These are phyloP conservation scores for Crypturellus tataupa DNA, from an alignment of 2,797 vertebrate species.

Conservation along the genomic window DNA sequence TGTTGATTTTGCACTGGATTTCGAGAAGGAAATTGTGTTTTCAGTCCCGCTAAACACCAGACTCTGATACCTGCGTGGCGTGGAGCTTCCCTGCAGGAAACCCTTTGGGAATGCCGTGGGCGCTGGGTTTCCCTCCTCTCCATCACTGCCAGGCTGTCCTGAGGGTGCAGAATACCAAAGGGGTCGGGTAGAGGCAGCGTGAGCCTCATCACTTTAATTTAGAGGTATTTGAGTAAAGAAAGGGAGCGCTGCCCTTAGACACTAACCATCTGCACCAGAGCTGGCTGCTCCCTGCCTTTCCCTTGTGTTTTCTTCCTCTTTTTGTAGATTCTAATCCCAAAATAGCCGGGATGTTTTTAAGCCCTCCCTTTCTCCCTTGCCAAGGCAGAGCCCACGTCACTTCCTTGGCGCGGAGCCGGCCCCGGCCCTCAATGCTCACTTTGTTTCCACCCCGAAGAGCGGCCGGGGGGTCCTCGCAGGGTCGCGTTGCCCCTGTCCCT, in stretches of 20 bases:
- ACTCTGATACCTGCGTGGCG: background rate
- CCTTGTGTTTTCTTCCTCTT: slow-evolving; percentile 16
- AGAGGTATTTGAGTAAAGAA: background rate
- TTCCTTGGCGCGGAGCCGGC: slow-evolving; percentile 36
- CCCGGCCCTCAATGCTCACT: slow-evolving; percentile 35
- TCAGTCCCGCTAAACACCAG: background rate
- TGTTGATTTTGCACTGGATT: background rate
- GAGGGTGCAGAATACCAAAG: background rate
- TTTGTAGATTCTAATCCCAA: slow-evolving; percentile 10
- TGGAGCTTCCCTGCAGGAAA: background rate
- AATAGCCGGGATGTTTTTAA: slow-evolving; percentile 69
- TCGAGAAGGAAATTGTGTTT: background rate
- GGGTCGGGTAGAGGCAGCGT: background rate
- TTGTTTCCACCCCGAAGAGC: background rate
- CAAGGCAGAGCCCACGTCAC: slow-evolving; percentile 23
- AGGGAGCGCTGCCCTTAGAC: background rate
- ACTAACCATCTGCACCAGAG: background rate
- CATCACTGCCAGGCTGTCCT: background rate
- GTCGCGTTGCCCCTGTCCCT: background rate
- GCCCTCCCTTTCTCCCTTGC: slow-evolving; percentile 27
- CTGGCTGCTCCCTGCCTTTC: background rate
- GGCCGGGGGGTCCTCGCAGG: background rate
- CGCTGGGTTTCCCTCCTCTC: too few relatives aligned
- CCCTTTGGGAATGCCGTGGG: background rate
- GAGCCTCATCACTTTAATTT: background rate